These are phyloP conservation scores for Sitta carolinensis DNA, from an alignment of 2,797 vertebrate genomes.

Conservation along the genomic window DNA sequence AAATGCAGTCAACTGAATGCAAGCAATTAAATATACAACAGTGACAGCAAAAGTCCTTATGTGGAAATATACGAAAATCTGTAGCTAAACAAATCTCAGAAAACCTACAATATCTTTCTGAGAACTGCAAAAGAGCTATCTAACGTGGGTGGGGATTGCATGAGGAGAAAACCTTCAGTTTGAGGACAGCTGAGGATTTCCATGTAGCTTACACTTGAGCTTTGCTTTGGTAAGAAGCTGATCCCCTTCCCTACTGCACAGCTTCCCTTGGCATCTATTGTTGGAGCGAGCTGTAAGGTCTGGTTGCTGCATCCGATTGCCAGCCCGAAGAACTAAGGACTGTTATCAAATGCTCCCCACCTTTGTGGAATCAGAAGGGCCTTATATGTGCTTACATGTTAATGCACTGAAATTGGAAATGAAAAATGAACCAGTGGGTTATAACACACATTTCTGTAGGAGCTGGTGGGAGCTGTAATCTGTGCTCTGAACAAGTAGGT, in stretches of 20 bases:
- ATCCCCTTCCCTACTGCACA: neutral
- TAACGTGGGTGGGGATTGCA: rapidly evolving
- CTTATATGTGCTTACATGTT: rapidly evolving
- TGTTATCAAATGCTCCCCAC: neutral
- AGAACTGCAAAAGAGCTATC: neutral
- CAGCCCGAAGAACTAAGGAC: neutral
- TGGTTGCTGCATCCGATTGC: neutral
- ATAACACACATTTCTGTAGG: neutral
- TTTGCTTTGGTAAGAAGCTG: neutral
- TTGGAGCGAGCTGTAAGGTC: neutral
- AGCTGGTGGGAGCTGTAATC: neutral
- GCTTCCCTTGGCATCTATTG: neutral
- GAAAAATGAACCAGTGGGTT: neutral
- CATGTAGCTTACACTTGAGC: neutral
- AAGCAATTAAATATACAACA: neutral
- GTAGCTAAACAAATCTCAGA: neutral
- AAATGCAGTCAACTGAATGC: neutral
- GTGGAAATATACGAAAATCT: neutral
- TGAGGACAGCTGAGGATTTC: neutral
- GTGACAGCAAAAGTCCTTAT: neutral
- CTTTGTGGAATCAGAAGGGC: neutral
- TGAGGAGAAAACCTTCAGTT: neutral
- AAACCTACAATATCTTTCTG: neutral
- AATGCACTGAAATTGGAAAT: neutral
- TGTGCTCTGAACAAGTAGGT: neutral